These are phyloP conservation scores for Etheostoma spectabile DNA, from an alignment of 2,113 vertebrate species.

Conservation along the genomic window DNA sequence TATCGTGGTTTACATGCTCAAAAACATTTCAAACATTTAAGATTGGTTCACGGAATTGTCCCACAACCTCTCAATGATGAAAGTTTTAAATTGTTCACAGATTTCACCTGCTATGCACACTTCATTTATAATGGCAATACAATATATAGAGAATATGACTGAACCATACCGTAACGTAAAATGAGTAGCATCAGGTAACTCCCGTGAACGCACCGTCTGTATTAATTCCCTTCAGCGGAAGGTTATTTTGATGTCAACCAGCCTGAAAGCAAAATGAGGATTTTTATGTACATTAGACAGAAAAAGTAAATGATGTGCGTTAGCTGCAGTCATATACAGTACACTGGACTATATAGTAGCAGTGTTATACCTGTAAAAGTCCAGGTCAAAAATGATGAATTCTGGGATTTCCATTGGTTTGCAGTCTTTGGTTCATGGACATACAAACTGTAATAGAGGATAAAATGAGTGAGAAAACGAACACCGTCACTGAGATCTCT, in stretches of 20 bases:
- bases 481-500: not conserved
- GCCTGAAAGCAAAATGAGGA: slow-evolving; percentile 79
- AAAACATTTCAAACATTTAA: not conserved
- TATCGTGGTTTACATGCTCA: not conserved
- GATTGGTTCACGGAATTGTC: not conserved
- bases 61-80: not conserved
- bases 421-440: slow-evolving; percentile 81
- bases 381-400: slow-evolving; percentile 91
- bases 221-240: slow-evolving; percentile 96
- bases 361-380: slow-evolving; percentile 93
- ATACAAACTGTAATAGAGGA: slow-evolving; percentile 86
- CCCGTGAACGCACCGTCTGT: slow-evolving; percentile 90
- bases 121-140: not conserved
- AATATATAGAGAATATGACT: no score
- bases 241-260: slow-evolving; percentile 89
- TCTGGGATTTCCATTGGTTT: slow-evolving; percentile 80
- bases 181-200: slow-evolving; percentile 94
- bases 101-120: not conserved
- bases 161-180: slow-evolving; percentile 87
- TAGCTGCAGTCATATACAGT: not conserved
- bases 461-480: not conserved
- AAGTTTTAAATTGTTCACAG: not conserved
- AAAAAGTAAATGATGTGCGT: not conserved
- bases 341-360: not conserved
- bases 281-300: not conserved